Base-by-base conservation (phyloP, 2,113 vertebrate genomes). In the Eurystomus gularis region DNA sequence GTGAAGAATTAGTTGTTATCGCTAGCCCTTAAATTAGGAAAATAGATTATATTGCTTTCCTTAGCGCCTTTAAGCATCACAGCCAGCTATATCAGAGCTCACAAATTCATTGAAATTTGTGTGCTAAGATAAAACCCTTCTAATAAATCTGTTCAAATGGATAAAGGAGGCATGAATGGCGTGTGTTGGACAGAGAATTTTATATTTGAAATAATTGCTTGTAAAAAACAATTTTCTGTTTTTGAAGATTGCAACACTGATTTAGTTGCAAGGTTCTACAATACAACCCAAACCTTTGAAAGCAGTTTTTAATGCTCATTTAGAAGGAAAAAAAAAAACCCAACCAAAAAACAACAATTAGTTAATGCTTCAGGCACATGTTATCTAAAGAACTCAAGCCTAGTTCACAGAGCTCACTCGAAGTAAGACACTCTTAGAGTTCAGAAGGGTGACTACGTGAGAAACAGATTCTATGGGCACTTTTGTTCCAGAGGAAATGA, bases 401-500 rank as follows among this genome's bases (percentile, higher is more conserved):
- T 24, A 28, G 2, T 14, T 13, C n/a, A 17, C 5, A 13, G 2
- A 71, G 7, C 8, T 40, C 42, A 39, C 13, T 4, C 3, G 8
- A 54, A 68, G 13, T 1, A 1, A 15, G 62, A 13, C 28, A n/a
- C n/a, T n/a, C n/a, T n/a, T n/a, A 25, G 28, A 29, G 15, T 26
- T 76, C 9, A 29, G 24, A 71, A 31, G 7, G 4, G 7, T 2
- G 4, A 35, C 16, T 75, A 28, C 6, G 20, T 13, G 18, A 70
- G 49, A 78, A 69, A 66, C 9, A 37, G 31, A 48, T 10, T 18
- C 8, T 52, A 12, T 2, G 6, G 35, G 31, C 25, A 33, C 6
- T 57, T 73, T 5, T 28, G 1, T 72, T 35, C 46, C 37, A 29
- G 19, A 17, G 17, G 4, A 52, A 46, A 46, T 54, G 0, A 0